Percentiles rank a stretch among this genome's conserved stretches.
Conservation (phyloP, 2,888 invertebrate species). For the Caenorhabditis sp. region DNA sequence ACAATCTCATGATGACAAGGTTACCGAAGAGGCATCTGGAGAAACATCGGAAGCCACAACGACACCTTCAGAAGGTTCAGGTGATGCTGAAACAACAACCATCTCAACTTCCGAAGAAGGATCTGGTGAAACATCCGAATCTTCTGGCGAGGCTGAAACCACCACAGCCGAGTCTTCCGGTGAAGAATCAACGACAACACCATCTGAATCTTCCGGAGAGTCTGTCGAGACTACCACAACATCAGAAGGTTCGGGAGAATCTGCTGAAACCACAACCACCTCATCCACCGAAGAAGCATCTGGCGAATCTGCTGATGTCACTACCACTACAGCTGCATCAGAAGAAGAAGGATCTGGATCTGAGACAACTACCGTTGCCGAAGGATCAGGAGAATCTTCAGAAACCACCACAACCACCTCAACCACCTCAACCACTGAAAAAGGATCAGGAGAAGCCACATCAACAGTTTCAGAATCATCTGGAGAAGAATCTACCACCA, state of each 20-base stretch:
- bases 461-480: conserved; percentile 2
- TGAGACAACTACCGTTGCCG: conserved; percentile 9
- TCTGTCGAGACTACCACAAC: no score
- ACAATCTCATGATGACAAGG: conserved; percentile 2
- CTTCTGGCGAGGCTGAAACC: no score
- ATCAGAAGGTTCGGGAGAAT: conserved; percentile 14
- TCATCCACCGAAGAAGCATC: background rate
- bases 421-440: conserved; percentile 19
- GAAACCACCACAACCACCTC: conserved; percentile 16
- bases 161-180: no score
- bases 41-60: conserved; percentile 2
- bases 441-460: conserved; percentile 21
- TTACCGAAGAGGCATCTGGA: conserved; percentile 3
- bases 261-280: background rate
- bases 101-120: no score
- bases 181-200: no score
- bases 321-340: background rate
- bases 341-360: background rate
- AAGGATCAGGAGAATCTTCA: conserved; percentile 18
- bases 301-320: no score
- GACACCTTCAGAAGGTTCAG: conserved; percentile 11
- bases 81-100: conserved; percentile 16
- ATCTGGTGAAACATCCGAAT: no score
- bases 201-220: conserved; percentile 15
- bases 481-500: conserved; percentile 8